Evolutionary conservation across 2,113 vertebrate species (phyloP), one percentile per base, ranked within the genome.

Genomic region (Nothocercus julius): DNA sequence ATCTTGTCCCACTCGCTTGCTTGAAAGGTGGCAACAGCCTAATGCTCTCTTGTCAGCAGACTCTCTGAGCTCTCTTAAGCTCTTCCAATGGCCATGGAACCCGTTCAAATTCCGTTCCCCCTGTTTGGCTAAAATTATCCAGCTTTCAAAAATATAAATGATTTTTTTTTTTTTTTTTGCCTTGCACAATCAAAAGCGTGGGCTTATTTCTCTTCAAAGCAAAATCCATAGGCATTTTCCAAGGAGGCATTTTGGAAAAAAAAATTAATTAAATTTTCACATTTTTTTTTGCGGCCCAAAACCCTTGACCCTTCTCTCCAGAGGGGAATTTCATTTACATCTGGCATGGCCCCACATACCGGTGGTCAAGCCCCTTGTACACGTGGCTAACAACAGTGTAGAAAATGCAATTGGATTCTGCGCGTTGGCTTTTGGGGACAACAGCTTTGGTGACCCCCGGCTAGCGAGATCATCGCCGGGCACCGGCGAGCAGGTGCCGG

Each of bases 11-110:
- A 42, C 10, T 72, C 7, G 47, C 3, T 47, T 27, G 5, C n/a
- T 76, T 85, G 74, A 84, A 82, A 95, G 81, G 92, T 82, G 89
- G 82, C 94, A 94, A 44, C 80, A 92, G 90, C 17, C 77, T 47
- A 76, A 93, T 53, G 8, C 66, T 92, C 69, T 76, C 92, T 36
- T 73, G 73, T 93, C 92, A 96, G 62, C 91, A 92, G 58, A 6
- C 69, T 66, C 83, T 61, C 47, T 7, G 56, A 79, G 17, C 38
- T 56, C 92, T 93, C 86, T 93, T 19, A 95, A 94, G 58, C 47
- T 22, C 17, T 86, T 92, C 91, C 94, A 92, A n/a, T 47, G 36
- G 61, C 51, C 10, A 0, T 78, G 91, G 95, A 95, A 72, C 74
- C 74, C 7, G 3, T 89, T 94, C 91, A 78, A 73, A 47, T 45